Conservation (phyloP, 1,140 invertebrate species). For the Chironomus tepperi region DNA sequence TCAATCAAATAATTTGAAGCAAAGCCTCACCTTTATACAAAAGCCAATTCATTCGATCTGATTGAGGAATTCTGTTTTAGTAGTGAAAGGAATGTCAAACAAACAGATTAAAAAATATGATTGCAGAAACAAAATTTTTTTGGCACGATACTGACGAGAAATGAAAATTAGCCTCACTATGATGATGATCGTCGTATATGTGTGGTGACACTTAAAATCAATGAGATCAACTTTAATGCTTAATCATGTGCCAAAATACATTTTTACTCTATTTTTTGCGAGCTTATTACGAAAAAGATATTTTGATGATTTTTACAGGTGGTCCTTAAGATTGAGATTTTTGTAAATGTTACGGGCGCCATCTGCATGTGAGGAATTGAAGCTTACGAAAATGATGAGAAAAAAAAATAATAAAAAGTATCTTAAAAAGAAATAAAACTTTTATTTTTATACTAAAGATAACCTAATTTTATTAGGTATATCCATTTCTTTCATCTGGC, state of each 20-base stretch:
- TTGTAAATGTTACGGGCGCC: too few species aligned
- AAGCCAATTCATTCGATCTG: too few species aligned
- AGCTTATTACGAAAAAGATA: too few species aligned
- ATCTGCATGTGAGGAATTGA: not conserved
- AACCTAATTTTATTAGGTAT: conserved; percentile 8
- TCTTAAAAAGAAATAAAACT: not conserved
- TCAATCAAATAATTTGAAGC: too few species aligned
- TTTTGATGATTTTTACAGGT: not conserved
- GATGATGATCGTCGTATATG: too few species aligned
- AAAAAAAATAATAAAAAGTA: not conserved
- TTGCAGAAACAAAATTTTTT: not conserved
- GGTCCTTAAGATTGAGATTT: not conserved
- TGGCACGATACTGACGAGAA: not conserved
- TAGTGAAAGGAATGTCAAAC: too few species aligned
- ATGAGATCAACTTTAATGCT: not conserved
- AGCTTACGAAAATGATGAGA: not conserved
- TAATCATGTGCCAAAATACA: not conserved
- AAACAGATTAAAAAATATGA: not conserved
- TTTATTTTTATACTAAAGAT: conserved; percentile 12
- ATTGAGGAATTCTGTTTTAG: too few species aligned
- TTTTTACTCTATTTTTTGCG: not conserved
- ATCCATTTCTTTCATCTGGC: not conserved
- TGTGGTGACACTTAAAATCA: not conserved
- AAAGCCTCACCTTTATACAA: too few species aligned
- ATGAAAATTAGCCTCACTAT: too few species aligned